Percentiles rank a stretch among this genome's conserved stretches.
phyloP scores from a whole-genome alignment of 2,797 vertebrate genomes.

The Peromyscus aztecus region DNA sequence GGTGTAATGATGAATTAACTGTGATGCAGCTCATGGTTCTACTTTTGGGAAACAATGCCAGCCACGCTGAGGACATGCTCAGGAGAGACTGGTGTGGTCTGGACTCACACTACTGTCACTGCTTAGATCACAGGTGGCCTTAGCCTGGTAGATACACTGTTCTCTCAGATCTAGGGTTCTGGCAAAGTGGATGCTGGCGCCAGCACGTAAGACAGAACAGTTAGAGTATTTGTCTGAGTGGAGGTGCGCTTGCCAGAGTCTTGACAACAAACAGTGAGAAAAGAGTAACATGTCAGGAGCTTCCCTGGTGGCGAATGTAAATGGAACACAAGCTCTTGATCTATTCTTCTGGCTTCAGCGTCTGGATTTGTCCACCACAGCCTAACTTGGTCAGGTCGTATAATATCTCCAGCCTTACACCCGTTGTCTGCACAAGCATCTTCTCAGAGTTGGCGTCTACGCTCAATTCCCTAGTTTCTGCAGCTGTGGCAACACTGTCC shows the following conservation, averaged over 20 bases:
- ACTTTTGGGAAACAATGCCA: neutral
- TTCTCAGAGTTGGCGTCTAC: rapidly evolving
- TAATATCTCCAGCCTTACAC: neutral
- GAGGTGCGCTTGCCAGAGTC: neutral
- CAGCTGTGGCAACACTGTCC: neutral
- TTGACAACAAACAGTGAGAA: neutral
- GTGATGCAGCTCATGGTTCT: neutral
- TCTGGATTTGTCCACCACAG: neutral
- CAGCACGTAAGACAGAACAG: neutral
- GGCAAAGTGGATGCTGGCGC: rapidly evolving
- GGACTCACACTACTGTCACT: neutral
- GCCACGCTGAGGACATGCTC: neutral
- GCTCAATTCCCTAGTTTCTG: neutral
- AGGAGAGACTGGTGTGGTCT: neutral
- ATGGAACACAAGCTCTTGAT: neutral
- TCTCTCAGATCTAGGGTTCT: neutral
- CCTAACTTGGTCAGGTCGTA: neutral
- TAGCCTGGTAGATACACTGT: neutral
- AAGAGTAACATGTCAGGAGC: neutral
- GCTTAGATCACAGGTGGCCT: neutral
- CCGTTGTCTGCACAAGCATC: rapidly evolving
- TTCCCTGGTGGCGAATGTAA: neutral
- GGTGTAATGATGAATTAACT: neutral
- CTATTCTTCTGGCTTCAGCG: neutral
- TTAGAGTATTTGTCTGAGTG: neutral